Base-by-base conservation (phyloP, 2,113 vertebrate genomes). In the Chrysemys picta region DNA sequence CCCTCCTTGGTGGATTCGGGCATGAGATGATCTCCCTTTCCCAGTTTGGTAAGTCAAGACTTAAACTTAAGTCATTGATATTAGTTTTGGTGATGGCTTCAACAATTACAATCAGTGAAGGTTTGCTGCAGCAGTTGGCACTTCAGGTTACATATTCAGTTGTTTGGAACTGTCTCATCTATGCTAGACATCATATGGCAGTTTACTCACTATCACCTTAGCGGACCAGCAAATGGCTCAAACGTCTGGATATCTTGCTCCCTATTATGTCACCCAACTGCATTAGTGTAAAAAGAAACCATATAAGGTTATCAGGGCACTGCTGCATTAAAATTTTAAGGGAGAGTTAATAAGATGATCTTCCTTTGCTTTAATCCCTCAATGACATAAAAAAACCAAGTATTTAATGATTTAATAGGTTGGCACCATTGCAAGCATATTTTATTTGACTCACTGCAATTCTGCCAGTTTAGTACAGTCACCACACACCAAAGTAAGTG, bases 251-350 rank as follows among this genome's bases (percentile, higher is more conserved):
- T 94, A 93, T 45, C 82, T 92, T 92, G 53, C 91, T 96, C 87
- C 49, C 80, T 38, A n/a, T 79, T 78, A 52, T 89, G 90, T 89
- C 95, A 87, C 65, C 52, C 91, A 90, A 87, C 42, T 45, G 84
- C 84, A 84, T 87, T 78, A 78, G 91, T n/a, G 69, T 90, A 85
- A 83, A 87, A 95, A 85, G 93, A 89, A 89, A 57, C 31, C n/a
- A 83, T 54, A 96, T 95, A 93, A 80, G 59, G 80, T 95, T 96
- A 93, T 95, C 92, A 93, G 93, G 96, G 95, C 92, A 89, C 57
- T 11, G 2, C 0, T 10, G 35, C 95, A 97, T 97, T 97, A 97
- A 98, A 97, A 53, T 95, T 87, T 22, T 92, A 96, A 95, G 94
- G 90, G 81, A 89, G 50, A 42, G 85, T 93, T 91, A 96, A 96